Percentiles rank a stretch among this genome's conserved stretches.
Conservation (phyloP, 2,113 vertebrate genomes). For the Erythrocercus mccallii region DNA sequence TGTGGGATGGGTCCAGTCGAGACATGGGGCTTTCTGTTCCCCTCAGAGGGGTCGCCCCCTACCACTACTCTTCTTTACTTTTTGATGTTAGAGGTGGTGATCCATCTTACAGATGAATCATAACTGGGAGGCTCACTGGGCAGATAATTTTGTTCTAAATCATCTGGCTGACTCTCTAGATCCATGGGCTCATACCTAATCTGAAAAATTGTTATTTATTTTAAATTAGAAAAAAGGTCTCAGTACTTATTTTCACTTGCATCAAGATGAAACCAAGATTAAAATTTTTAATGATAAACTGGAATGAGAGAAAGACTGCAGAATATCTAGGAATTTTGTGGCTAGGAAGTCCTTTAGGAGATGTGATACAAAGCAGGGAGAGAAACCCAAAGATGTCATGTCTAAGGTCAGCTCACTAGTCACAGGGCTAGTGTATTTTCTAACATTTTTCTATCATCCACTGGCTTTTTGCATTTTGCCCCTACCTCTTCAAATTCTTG, state of each 20-base stretch:
- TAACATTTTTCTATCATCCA: neutral
- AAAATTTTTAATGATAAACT: neutral
- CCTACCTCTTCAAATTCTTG: neutral
- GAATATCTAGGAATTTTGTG: neutral
- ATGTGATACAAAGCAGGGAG: neutral
- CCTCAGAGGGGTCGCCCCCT: neutral
- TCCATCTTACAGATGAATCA: neutral
- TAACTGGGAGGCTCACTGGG: neutral
- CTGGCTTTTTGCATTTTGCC: neutral
- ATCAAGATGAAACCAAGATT: neutral
- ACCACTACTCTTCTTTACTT: neutral
- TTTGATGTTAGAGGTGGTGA: neutral
- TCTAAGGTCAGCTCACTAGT: neutral
- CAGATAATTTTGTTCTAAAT: neutral
- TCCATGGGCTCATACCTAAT: neutral
- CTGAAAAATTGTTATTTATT: neutral
- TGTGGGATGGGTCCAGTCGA: neutral
- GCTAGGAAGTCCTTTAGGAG: neutral
- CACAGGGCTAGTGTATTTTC: neutral
- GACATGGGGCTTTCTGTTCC: neutral
- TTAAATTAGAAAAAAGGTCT: neutral
- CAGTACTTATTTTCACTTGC: neutral
- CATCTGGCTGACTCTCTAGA: neutral
- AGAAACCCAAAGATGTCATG: accelerated
- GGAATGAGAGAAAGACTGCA: neutral